Base-by-base conservation (phyloP, 1,140 invertebrate genomes). In the Cataglyphis hispanica region DNA sequence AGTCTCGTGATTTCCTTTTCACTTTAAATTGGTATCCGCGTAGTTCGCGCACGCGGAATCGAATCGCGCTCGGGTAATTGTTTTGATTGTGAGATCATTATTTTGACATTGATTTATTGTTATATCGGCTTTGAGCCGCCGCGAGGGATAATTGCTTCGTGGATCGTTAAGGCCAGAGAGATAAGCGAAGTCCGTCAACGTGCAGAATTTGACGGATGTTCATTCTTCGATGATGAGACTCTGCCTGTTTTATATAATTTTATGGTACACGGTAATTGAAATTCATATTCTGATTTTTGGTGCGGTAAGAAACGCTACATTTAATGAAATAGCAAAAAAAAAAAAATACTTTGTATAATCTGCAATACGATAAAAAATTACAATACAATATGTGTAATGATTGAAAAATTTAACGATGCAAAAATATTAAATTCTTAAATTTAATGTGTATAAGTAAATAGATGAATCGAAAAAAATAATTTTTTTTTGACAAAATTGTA, bases 41-140 rank as follows among this genome's bases (percentile, higher is more conserved):
- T 74, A 66, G 19, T 58, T 75, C 31, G 53, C 34, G 37, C 27
- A 25, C 46, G 37, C 85, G 25, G 69, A 85, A 61, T 70, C 83
- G 74, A 86, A 86, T 76, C 74, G 85, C 64, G 60, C 34, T 37
- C 63, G 69, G 66, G 69, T 90, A 90, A 90, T 90, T 89, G 86
- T 90, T 90, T 87, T 70, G 89, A 78, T 84, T 69, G 84, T 58
- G 56, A 50, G 67, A 75, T 87, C 69, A 31, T 76, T 86, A 61
- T 67, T 69, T 81, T 70, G 86, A 86, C 90, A 37, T 87, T 91
- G 87, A 90, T 90, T 91, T 90, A 90, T 90, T 56, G 80, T 84
- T 70, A 77, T 86, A 90, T 84, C 78, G 75, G 84, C 75, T 90
- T 85, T 87, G 83, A 86, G 87, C 69, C 40, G 75, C 87, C 85